phyloP scores from a whole-genome alignment of 1,140 invertebrate species.

The Macrobrachium rosenbergii region DNA sequence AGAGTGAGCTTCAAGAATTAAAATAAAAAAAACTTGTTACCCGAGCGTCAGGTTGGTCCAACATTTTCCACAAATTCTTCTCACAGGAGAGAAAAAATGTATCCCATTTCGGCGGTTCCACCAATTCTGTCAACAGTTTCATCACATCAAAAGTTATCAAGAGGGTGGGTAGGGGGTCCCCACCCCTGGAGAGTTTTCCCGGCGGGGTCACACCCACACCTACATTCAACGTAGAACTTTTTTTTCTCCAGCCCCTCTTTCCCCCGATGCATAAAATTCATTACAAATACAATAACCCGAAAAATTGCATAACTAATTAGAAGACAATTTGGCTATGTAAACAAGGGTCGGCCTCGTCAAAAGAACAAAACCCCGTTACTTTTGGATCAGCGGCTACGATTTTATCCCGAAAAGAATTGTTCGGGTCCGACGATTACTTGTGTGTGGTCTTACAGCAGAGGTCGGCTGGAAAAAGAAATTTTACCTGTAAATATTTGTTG shows the following conservation, averaged over 20 bases:
- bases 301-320: slow-evolving; percentile 17
- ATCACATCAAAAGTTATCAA: no score
- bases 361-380: background rate
- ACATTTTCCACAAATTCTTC: background rate
- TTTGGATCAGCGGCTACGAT: background rate
- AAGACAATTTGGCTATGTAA: slow-evolving; percentile 35
- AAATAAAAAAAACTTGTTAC: no score
- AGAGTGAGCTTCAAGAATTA: no score
- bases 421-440: no score
- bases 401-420: background rate
- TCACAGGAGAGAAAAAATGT: no score
- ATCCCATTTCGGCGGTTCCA: no score
- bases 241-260: background rate
- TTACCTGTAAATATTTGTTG: no score
- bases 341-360: background rate
- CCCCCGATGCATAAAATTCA: background rate
- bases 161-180: no score
- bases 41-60: background rate
- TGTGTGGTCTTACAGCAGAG: no score
- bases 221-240: background rate
- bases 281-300: background rate
- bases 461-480: no score
- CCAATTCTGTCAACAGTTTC: no score
- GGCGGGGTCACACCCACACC: background rate
- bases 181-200: background rate